Base-by-base conservation (phyloP, 2,888 invertebrate species). In the Drosophila sordidapex region DNA sequence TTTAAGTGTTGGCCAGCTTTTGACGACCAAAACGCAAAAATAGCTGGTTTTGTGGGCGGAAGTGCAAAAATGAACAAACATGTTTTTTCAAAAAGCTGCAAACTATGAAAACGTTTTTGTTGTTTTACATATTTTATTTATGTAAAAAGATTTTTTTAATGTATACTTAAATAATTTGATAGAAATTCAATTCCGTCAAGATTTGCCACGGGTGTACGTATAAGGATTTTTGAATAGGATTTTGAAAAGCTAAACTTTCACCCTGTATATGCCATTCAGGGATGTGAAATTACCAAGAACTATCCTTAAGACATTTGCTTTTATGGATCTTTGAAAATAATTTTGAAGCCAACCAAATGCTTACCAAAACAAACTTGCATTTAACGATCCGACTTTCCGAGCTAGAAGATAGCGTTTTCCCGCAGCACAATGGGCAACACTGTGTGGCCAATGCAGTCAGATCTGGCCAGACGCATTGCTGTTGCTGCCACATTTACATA, bases 401-500 rank as follows among this genome's bases (percentile, higher is more conserved):
- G 46, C 25, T 35, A 13, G 8, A n/a, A 6, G 10, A 13, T 21
- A 2, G 25, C 18, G 35, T 8, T 36, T 18, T 36, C 27, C 13
- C 38, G 11, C 27, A 60, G 31, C 52, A 13, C 25, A 53, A 33
- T 57, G 21, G 57, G 21, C 64, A 48, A n/a, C 46, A 48, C 25
- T 58, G 61, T 29, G 49, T 18, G 31, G 43, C 43, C 48, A 35
- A 35, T 49, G 59, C 36, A 35, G 68, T 52, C 59, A 46, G 66
- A 52, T 66, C 54, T 60, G 63, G 61, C 61, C 66, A 64, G 61
- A 56, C 68, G 48, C 46, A 40, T 21, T 48, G 59, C 63, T 63
- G 58, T 48, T 73, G 83, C 83, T 72, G 81, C 80, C 68, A 76
- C 84, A 86, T 86, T 86, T 87, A 82, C 90, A 87, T 87, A 87